Base-by-base conservation (phyloP, 2,113 vertebrate genomes). In the Sitta europaea region DNA sequence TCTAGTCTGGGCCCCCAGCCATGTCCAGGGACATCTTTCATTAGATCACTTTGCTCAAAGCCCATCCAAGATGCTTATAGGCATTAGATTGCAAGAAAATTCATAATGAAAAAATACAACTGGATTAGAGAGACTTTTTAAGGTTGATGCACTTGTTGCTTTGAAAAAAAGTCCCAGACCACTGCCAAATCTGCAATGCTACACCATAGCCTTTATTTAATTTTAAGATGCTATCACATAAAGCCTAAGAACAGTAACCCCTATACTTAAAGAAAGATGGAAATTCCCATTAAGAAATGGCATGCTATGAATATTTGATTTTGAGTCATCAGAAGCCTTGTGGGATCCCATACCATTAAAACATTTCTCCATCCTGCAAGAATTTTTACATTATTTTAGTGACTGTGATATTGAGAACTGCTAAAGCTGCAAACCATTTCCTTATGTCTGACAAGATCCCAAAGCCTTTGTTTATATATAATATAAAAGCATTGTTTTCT, bases 401-500 rank as follows among this genome's bases (percentile, higher is more conserved):
- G 40, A 55, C 72, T 74, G n/a, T 47, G 55, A 59, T 48, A 54
- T 11, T 84, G 31, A 86, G 35, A 85, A 67, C 0, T 67, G 36
- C 28, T 81, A 77, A 50, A 80, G 29, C 68, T 91, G 86, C 15
- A 81, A 80, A 83, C 14, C 11, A 40, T 36, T 92, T 94, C 75
- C 76, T 84, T 57, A 27, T 42, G 51, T 51, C 40, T 59, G 43
- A 40, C 55, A 87, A 72, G n/a, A 78, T 59, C 38, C 27, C 35
- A 53, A 88, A 95, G 36, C 28, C 18, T 77, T 86, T 88, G 42
- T 74, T 86, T 67, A 89, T 67, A 95, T 81, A 77, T 29, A 80
- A 25, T 55, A 91, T 20, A 86, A 86, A 90, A 92, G 35, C 68
- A 77, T 86, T 92, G 53, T 81, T 92, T 94, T 87, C 59, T 88